Base-by-base conservation (phyloP, 2,888 invertebrate species). In the Drosophila lutescens region DNA sequence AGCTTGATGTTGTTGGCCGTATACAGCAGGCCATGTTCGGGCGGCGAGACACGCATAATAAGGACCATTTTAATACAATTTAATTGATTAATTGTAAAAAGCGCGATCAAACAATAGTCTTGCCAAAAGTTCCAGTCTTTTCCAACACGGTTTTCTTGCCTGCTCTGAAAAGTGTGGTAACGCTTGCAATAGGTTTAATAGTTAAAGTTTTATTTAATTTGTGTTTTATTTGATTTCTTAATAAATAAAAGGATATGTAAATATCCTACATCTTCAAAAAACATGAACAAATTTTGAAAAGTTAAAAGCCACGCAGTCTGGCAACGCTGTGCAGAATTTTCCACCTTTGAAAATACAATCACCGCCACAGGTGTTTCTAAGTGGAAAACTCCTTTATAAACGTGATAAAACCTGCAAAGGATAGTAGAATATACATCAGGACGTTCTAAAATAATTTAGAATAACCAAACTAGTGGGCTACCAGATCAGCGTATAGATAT, bases 1-100 rank as follows among this genome's bases (percentile, higher is more conserved):
- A 92, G 76, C 66, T 90, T 78, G 30, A 91, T 89, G 70, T 91
- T 90, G 60, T 86, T 81, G 6, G 90, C 81, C 9, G 89, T 85
- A 53, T 91, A 92, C n/a, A 91, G 74, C 6, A 91, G 71, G 5
- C 91, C 91, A 41, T 89, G 87, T 56, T 89, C 89, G 2, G 91
- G 91, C 13, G 87, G 81, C 38, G 80, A 84, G 65, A 92, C 87
- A 43, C 85, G 81, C 60, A 82, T 86, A 61, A 91, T 91, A 66
- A 92, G 73, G 59, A 90, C 92, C 91, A 91, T 91, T 79, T 83
- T 78, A 76, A 80, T 86, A 70, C 55, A 61, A 78, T 38, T 47
- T 30, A 1, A 40, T 32, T 17, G 2, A 44, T 8, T 20, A 7
- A 10, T 26, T 9, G 44, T n/a, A 26, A 44, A 38, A 74, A 72